Evolutionary conservation across 2,888 invertebrate species (phyloP), one percentile per base, ranked within the genome.

Genomic region (Eupithecia pulchellata): DNA sequence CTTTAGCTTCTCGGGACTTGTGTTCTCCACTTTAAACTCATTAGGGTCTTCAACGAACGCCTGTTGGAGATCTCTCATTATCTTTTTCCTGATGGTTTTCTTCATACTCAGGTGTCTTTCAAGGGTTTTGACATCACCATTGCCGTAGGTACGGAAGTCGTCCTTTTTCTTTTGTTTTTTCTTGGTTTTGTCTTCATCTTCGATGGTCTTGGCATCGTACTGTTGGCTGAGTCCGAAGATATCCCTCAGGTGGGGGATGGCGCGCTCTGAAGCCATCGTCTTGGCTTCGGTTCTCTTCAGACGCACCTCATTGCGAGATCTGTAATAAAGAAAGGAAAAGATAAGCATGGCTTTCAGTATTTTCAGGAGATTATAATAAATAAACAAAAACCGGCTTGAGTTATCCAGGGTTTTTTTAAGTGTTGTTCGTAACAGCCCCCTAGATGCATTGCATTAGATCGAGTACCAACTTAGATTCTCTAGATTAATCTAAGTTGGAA

Each of bases 21-120:
- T 95, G 82, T 96, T 96, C 82, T 96, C 96, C 79, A 96, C 96
- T 84, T 95, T 95, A 89, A 96, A 96, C 91, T 96, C 96, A 88
- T 96, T 96, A 77, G 96, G 96, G 87, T 96, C 96, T 84, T 96
- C 96, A 80, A 96, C 96, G 87, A 96, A 96, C 58, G 96, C 96
- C 86, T 97, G 97, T 84, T 97, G 96, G 79, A 97, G 94, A 88
- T 97, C 97, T 39, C 97, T 94, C 97, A 97, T 97, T 85, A 97
- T 97, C 91, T 97, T 97, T 93, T 97, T 97, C 79, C 97, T 92
- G 79, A 97, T 97, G 25, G 97, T 97, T 87, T 97, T 97, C 93
- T 97, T 97, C 97, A 97, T 97, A 86, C 97, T 97, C 81, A 97
- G 95, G 88, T 97, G 97, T 79, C 97, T 93, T 84, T 97, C 97